These are phyloP conservation scores for Copsychus sechellarum DNA, from an alignment of 2,113 vertebrate genomes.

Conservation along the genomic window DNA sequence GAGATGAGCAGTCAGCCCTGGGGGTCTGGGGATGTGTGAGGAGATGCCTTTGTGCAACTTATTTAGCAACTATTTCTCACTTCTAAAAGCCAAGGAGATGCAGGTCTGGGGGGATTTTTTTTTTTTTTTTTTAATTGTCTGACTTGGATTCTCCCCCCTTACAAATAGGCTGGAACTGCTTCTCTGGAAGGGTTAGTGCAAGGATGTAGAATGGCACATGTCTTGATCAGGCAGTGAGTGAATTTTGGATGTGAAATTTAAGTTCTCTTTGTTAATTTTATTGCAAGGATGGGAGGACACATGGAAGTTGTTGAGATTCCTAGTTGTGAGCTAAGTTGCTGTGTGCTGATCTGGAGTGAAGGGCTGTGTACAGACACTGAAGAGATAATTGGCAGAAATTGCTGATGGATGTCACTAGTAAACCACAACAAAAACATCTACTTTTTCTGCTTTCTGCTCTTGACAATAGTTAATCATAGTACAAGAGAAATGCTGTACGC, in stretches of 20 bases:
- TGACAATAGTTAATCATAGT: conserved; percentile 37
- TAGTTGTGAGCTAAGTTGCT: neutral
- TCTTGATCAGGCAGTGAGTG: neutral
- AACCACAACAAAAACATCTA: neutral
- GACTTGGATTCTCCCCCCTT: neutral
- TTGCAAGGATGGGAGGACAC: neutral
- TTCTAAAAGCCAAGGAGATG: neutral
- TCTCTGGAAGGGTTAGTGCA: neutral
- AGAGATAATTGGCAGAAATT: conserved; percentile 28
- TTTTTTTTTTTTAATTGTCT: neutral
- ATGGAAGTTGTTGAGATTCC: neutral
- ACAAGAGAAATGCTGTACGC: neutral
- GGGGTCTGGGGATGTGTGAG: neutral
- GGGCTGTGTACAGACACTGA: neutral
- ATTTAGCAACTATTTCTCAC: neutral
- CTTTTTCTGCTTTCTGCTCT: neutral
- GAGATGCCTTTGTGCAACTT: neutral
- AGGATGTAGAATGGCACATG: neutral
- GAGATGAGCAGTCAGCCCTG: neutral
- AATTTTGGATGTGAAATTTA: neutral
- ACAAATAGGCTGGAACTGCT: neutral
- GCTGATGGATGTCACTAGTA: conserved; percentile 32
- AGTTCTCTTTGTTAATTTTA: neutral
- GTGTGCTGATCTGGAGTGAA: neutral
- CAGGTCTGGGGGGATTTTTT: neutral